A percentile compares a stretch with the other conserved stretches of the same genome.
Conservation (phyloP, 2,113 vertebrate species). For the Alouatta palliata region DNA sequence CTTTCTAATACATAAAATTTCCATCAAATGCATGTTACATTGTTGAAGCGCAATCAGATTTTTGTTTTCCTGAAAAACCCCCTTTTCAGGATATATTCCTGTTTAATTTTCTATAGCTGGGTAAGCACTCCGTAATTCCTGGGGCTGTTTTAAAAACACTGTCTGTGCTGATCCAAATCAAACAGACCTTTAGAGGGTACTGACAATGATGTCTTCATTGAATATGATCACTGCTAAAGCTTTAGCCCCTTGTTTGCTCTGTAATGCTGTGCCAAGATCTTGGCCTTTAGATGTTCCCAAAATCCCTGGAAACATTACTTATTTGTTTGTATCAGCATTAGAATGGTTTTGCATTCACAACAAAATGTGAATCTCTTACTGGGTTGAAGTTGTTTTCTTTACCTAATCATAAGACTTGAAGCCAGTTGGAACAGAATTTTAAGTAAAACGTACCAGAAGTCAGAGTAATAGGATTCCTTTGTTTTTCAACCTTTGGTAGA, state of each 20-base stretch:
- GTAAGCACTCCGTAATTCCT: neutral
- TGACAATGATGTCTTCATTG: slow-evolving; percentile 71
- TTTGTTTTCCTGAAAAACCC: neutral
- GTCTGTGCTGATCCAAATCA: slow-evolving; percentile 37
- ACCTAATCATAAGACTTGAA: neutral
- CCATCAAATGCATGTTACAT: neutral
- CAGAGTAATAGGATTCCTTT: neutral
- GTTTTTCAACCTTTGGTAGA: neutral
- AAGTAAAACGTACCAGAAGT: slow-evolving; percentile 14
- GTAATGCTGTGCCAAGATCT: slow-evolving; percentile 31
- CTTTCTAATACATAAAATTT: neutral
- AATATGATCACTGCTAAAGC: neutral
- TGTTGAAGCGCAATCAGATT: neutral
- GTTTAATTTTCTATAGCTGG: slow-evolving; percentile 17
- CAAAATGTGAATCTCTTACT: slow-evolving; percentile 1
- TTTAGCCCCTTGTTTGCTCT: slow-evolving; percentile 34
- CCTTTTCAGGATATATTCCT: neutral
- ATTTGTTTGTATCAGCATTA: neutral
- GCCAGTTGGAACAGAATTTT: slow-evolving; percentile 16
- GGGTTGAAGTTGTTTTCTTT: neutral
- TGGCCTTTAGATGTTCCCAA: slow-evolving; percentile 60
- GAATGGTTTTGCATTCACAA: slow-evolving; percentile 39
- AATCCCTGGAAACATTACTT: slow-evolving; percentile 19
- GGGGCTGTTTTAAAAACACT: fast-evolving
- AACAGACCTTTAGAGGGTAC: slow-evolving; percentile 52